Base-by-base conservation (phyloP, 2,113 vertebrate species). In the Polyodon spathula region DNA sequence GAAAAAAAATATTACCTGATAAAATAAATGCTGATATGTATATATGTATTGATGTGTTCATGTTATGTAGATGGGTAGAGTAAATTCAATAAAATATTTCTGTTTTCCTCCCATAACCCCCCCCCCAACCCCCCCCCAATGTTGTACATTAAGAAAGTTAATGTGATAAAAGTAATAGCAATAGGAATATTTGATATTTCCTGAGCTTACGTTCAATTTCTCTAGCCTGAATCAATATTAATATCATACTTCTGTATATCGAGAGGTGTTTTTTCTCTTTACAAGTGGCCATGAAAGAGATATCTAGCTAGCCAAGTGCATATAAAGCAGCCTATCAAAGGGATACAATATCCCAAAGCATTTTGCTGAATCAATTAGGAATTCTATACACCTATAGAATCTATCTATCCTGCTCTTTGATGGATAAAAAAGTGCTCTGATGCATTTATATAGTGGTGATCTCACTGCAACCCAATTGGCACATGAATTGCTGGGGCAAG, bases 251-350 rank as follows among this genome's bases (percentile, higher is more conserved):
- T 50, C 53, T 37, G 52, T 65, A 72, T 69, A 50, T 65, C 61
- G 52, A 55, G 51, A 56, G 15, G 54, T 62, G 64, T 65, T 43
- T 40, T 58, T 9, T 57, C 57, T 68, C 63, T 44, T 46, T 60
- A 52, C 58, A 65, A 61, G 58, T 63, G 62, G 53, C 61, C 66
- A 68, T 65, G 68, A 74, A 77, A 71, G 68, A 68, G 65, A 67
- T 63, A 70, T 56, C 54, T 15, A 41, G 59, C 38, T 12, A 55
- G 43, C 40, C 57, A 48, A 59, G 55, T 17, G 40, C 16, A 46
- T 72, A 55, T 66, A 56, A 46, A 61, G 54, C 54, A 56, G 38
- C 44, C 40, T 37, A 63, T 63, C 61, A 60, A 58, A 64, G 65
- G 62, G 67, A 67, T 57, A 15, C 14, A 59, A 64, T 59, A 46